Evolutionary conservation across 2,113 vertebrate genomes (phyloP).

Genomic region (Petromus typicus): DNA sequence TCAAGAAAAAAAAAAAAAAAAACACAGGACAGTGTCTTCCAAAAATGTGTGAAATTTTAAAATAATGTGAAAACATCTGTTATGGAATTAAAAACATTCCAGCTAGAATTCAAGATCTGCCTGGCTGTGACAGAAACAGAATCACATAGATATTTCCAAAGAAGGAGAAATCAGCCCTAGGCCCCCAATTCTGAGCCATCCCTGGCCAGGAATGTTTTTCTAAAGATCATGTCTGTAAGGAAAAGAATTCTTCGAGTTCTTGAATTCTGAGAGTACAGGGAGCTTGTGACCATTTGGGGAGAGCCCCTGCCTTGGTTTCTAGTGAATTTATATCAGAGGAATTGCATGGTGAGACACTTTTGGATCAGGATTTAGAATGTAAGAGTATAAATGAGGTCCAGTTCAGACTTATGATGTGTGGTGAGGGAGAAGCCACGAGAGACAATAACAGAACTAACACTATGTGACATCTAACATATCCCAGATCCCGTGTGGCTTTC

Average conservation of each 20-base stretch:
- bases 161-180: not conserved
- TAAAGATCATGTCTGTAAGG: not conserved
- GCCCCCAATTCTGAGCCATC: not conserved
- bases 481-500: not conserved
- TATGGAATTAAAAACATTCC: slow-evolving; percentile 47
- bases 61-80: slow-evolving; percentile 72
- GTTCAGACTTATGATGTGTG: not conserved
- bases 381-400: not conserved
- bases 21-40: slow-evolving; percentile 59
- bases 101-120: slow-evolving; percentile 8
- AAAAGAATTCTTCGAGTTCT: not conserved
- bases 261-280: not conserved
- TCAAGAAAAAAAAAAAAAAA: slow-evolving; percentile 78
- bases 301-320: not conserved
- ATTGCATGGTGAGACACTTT: not conserved
- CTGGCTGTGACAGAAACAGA: not conserved
- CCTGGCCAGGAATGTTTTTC: not conserved
- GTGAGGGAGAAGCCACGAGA: not conserved
- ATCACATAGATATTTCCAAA: not conserved
- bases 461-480: not conserved
- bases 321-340: not conserved
- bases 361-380: not conserved
- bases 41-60: slow-evolving; percentile 66
- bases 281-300: not conserved
- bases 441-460: not conserved